Evolutionary conservation across 1,140 invertebrate species (phyloP), one percentile per base, ranked within the genome.

Genomic region (Ostrea denselamellosa): DNA sequence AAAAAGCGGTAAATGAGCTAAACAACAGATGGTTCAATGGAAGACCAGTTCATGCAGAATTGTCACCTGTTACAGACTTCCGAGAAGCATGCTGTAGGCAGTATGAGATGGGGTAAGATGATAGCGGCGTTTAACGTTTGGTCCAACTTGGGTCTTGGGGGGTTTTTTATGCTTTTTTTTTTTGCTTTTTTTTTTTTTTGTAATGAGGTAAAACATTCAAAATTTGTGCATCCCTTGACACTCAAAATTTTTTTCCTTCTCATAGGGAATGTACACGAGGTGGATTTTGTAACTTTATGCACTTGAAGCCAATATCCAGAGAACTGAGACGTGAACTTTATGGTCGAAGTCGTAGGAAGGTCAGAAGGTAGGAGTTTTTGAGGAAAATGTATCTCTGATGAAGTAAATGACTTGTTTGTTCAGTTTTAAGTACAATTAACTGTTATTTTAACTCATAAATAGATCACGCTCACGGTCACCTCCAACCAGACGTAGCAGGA

Each of bases 201-300:
- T 44, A n/a, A 44, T 44, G 5, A 44, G 34, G 34, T 44, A 44
- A 44, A 44, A 44, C 34, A 44, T 44, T 44, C 5, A 44, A 1
- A 2, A 44, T 44, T 44, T 44, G 34, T 44, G 34, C 1, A 2
- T 44, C 34, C 34, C 34, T 44, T 1, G 34, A 44, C 34, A 44
- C 5, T 44, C 34, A 44, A 2, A 44, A 44, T 2, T 2, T 44
- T 2, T 44, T 44, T 44, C n/a, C 28, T 82, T 51, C 52, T 95
- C 95, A 77, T 93, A 97, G 97, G 7, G 98, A 99, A 95, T 99
- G 99, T 94, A 99, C 98, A 0, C 96, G 99, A 86, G 99, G 98
- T 93, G 99, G 99, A 81, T 99, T 99, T 95, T 99, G 99, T 95
- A 99, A 99, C 95, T 99, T 99, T 94, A 99, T 99, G 99, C 99